These are phyloP conservation scores for Plodia interpunctella DNA, from an alignment of 1,140 invertebrate genomes.

Conservation along the genomic window DNA sequence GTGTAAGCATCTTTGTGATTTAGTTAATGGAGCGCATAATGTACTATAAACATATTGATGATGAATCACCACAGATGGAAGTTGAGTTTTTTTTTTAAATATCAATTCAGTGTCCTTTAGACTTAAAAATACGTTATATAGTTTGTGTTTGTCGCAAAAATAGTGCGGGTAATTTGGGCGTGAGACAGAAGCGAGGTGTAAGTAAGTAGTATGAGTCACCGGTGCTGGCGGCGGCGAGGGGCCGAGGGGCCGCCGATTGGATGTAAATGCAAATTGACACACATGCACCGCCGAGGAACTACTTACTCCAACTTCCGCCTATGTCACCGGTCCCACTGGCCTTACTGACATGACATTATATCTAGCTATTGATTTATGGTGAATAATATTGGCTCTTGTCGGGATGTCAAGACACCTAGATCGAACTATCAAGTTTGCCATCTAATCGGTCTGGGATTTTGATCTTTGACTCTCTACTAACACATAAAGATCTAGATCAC, in stretches of 20 bases:
- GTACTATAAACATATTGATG: no score
- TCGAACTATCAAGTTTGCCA: neutral
- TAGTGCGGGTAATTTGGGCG: conserved; percentile 3
- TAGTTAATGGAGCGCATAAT: no score
- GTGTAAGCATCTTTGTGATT: no score
- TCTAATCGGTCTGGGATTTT: no score
- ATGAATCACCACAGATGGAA: no score
- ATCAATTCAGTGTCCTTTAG: neutral
- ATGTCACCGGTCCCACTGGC: neutral
- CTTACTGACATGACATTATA: no score
- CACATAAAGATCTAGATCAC: no score
- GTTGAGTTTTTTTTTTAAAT: no score
- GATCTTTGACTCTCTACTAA: no score
- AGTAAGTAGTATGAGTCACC: conserved; percentile 24
- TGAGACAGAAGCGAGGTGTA: conserved; percentile 19
- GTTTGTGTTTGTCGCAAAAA: conserved; percentile 1
- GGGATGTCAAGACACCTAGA: no score
- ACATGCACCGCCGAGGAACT: conserved; percentile 29
- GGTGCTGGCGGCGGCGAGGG: neutral
- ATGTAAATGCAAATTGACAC: conserved; percentile 46
- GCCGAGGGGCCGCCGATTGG: conserved; percentile 29
- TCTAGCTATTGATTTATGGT: no score
- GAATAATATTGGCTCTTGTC: no score
- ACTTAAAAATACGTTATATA: neutral
- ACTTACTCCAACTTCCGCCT: conserved; percentile 26